A percentile compares a stretch with the other conserved stretches of the same genome.
These are phyloP conservation scores for Brachionus koreanus DNA, from an alignment of 1,140 invertebrate species.

Conservation along the genomic window DNA sequence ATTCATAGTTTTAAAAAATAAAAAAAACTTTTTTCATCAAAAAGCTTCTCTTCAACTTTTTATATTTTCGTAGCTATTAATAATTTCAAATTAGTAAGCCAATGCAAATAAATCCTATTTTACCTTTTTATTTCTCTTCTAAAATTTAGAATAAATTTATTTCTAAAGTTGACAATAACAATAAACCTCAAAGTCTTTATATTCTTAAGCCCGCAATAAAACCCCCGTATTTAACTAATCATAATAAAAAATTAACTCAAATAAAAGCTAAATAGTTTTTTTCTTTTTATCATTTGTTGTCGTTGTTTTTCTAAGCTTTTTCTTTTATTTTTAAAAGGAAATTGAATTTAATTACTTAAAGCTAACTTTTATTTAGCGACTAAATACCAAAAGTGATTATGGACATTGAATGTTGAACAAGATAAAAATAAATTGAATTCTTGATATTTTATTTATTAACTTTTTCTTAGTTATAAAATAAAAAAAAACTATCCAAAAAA, in stretches of 20 bases:
- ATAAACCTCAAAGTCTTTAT: conserved; percentile 1
- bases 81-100: conserved; percentile 38
- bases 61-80: conserved; percentile 25
- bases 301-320: not conserved
- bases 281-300: conserved; percentile 19
- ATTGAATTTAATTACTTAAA: conserved; percentile 22
- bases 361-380: not conserved
- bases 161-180: conserved; percentile 35
- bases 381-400: not conserved
- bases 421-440: not conserved
- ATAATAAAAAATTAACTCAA: conserved; percentile 38
- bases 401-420: not conserved
- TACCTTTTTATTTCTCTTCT: conserved; percentile 33
- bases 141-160: conserved; percentile 32
- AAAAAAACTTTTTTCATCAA: not conserved
- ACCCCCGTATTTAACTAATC: conserved; percentile 13
- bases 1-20: not conserved
- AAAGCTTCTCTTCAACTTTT: not conserved
- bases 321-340: conserved; percentile 2
- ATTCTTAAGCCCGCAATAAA: conserved; percentile 27
- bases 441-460: not conserved
- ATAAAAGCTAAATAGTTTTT: conserved; percentile 22
- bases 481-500: not conserved
- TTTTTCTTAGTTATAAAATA: not conserved
- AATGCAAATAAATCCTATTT: conserved; percentile 43